These are phyloP conservation scores for Spea multiplicata DNA, from an alignment of 2,113 vertebrate species.

Conservation along the genomic window DNA sequence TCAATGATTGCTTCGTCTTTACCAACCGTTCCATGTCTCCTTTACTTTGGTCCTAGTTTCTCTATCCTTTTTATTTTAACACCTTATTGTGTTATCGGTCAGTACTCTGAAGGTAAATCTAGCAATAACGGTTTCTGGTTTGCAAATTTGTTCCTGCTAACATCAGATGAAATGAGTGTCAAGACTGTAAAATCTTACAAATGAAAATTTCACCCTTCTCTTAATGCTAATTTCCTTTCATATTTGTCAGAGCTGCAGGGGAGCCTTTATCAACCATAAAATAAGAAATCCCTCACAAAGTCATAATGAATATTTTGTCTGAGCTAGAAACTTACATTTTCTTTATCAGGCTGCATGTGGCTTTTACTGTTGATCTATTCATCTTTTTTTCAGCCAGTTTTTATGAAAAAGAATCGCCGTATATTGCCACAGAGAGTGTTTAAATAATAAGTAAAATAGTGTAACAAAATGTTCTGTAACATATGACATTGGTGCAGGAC, in stretches of 20 bases:
- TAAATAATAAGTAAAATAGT: too few relatives aligned
- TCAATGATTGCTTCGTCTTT: background rate
- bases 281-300: background rate
- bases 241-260: background rate
- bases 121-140: background rate
- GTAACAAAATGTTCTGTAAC: too few relatives aligned
- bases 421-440: too few relatives aligned
- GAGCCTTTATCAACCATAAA: background rate
- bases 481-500: too few relatives aligned
- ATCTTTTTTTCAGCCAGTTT: too few relatives aligned
- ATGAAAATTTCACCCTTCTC: conserved; percentile 3
- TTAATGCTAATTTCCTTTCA: conserved; percentile 2
- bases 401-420: too few relatives aligned
- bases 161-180: conserved; percentile 5
- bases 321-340: background rate
- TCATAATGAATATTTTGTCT: background rate
- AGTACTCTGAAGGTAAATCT: background rate
- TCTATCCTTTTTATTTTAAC: background rate
- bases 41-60: background rate
- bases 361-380: too few relatives aligned
- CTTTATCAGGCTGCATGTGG: too few relatives aligned
- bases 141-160: background rate
- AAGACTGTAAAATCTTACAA: background rate
- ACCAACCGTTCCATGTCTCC: too few relatives aligned
- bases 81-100: background rate